Percentiles rank a stretch among this genome's conserved stretches.
These are phyloP conservation scores for Tuta absoluta DNA, from an alignment of 2,888 invertebrate genomes.

Conservation along the genomic window DNA sequence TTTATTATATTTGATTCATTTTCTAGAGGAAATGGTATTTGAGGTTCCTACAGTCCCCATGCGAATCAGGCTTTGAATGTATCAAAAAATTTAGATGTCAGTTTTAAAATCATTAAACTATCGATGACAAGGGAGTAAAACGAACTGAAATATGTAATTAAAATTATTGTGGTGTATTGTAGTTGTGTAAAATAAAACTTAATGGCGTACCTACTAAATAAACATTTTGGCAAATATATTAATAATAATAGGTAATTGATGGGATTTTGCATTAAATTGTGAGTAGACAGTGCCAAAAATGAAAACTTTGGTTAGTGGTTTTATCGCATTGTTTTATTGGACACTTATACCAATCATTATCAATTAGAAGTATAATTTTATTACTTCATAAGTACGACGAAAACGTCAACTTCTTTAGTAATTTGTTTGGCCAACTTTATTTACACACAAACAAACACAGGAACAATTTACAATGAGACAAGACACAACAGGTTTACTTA, in stretches of 20 bases:
- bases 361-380: too few species aligned
- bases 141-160: conserved; percentile 72
- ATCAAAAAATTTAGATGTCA: conserved; percentile 51
- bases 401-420: too few species aligned
- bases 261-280: conserved; percentile 50
- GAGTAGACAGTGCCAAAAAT: conserved; percentile 37
- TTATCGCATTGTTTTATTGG: neutral
- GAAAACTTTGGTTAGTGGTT: conserved; percentile 24
- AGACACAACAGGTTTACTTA: too few species aligned
- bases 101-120: conserved; percentile 60
- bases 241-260: conserved; percentile 46
- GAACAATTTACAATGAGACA: too few species aligned
- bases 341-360: neutral
- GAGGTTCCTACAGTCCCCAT: conserved; percentile 33
- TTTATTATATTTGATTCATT: neutral
- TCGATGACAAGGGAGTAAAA: conserved; percentile 69
- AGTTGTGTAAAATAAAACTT: conserved; percentile 54
- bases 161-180: conserved; percentile 61
- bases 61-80: conserved; percentile 38
- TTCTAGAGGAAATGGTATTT: conserved; percentile 13
- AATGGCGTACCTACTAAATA: conserved; percentile 38
- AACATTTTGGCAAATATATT: conserved; percentile 39
- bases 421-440: too few species aligned
- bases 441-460: too few species aligned
- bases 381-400: too few species aligned